Evolutionary conservation across 2,113 vertebrate genomes (phyloP), one percentile per base, ranked within the genome.

Genomic region (Budorcas taxicolor): DNA sequence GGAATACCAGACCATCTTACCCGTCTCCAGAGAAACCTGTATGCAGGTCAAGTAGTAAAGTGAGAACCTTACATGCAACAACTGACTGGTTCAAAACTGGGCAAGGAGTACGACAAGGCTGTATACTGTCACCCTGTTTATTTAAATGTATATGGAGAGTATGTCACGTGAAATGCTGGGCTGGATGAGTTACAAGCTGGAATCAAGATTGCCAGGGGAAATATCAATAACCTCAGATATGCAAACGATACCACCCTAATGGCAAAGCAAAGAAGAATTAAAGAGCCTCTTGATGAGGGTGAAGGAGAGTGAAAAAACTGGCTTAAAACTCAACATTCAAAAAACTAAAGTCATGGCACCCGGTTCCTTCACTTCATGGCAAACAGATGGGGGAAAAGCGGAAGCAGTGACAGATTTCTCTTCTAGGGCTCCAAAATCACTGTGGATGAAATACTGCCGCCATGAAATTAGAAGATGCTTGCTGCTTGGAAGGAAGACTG

Each of bases 141-240:
- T 14, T 43, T 74, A 74, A 43, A 74, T 6, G 40, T 74, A 40
- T 6, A 74, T 25, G 11, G 36, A 25, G 71, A 74, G 11, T 43
- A 74, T 3, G 2, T 27, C 71, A 76, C 0, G 0, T 0, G 23
- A 76, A 76, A 43, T 25, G 71, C 71, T 2, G 21, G 36, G 12
- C 21, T 43, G 36, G 71, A 76, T 76, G 71, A 76, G 71, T 76
- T 76, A 76, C n/a, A 74, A 74, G 36, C 21, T 74, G 21, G 21
- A 43, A 43, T 76, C 71, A 76, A 76, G 36, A 76, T 3, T 74
- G 36, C 23, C 12, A 13, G 36, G 21, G 43, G 71, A 76, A 76
- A 76, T 76, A 71, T 40, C 67, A 76, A 43, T 14, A 76, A 76
- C 71, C 23, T 76, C 36, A 43, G 71, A 76, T 76, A 76, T 76